Evolutionary conservation across 2,888 invertebrate genomes (phyloP).

Genomic region (Mechanitis messenoides): DNA sequence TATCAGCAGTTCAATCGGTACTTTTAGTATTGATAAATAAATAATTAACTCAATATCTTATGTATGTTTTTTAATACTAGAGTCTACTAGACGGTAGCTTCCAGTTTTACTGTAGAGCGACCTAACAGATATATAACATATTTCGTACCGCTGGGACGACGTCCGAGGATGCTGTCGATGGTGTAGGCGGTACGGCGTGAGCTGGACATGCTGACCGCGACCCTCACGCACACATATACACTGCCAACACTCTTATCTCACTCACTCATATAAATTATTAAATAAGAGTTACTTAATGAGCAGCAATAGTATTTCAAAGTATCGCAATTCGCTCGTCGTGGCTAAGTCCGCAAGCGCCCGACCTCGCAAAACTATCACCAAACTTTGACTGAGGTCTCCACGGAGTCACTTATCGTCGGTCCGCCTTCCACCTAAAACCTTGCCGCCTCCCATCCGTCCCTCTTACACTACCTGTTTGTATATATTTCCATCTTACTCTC

Average conservation of each 20-base stretch:
- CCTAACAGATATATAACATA: neutral
- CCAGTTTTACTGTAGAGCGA: too few species aligned
- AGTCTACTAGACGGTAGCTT: too few species aligned
- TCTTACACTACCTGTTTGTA: constrained; percentile 19
- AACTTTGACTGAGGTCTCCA: constrained; percentile 32
- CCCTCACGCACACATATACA: constrained; percentile 10
- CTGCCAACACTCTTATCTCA: constrained; percentile 5
- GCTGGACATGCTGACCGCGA: constrained; percentile 27
- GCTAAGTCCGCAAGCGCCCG: constrained; percentile 10
- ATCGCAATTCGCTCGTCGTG: neutral
- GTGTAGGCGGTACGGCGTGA: constrained; percentile 62
- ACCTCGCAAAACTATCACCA: constrained; percentile 24
- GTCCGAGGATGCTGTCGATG: constrained; percentile 66
- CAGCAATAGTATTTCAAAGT: neutral
- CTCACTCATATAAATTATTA: neutral
- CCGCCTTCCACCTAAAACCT: constrained; percentile 27
- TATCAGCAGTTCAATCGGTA: too few species aligned
- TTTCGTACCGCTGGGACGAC: constrained; percentile 26
- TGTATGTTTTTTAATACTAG: too few species aligned
- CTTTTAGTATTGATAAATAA: too few species aligned
- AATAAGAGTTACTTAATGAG: neutral
- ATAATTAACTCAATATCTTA: too few species aligned
- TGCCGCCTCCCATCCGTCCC: constrained; percentile 40
- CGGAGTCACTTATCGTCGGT: constrained; percentile 8
- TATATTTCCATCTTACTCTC: constrained; percentile 35